Evolutionary conservation across 2,113 vertebrate genomes (phyloP), one percentile per base, ranked within the genome.

Genomic region (Neogobius melanostomus): DNA sequence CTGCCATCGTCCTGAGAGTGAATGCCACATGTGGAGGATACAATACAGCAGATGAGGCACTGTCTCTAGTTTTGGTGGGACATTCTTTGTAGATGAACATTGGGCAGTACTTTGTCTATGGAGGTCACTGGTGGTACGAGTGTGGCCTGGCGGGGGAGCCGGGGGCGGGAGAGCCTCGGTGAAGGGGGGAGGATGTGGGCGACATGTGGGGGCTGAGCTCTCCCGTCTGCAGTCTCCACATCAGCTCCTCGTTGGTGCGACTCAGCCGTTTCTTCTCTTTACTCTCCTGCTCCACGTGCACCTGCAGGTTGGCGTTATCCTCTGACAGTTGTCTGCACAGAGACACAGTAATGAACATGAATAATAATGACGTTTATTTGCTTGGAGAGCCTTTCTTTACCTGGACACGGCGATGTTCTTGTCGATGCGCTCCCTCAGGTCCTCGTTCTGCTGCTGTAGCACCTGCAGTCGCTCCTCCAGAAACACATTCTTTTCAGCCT

Each of bases 221-320:
- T 36, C 95, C 94, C 0, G 95, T 95, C 86, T 99, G 95, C 11
- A 99, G 95, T 59, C 96, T 96, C 98, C 97, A 98, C 75, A 99
- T 90, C 69, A 99, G 93, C 83, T 99, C 97, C 86, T 99, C 97
- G 0, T 99, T 99, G 57, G 92, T 99, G 71, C 95, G 93, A 87
- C 97, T 99, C 82, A 99, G 79, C 5, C 96, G 93, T 89, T 99
- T 99, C 92, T 99, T 99, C 88, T 99, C 97, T 45, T 97, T 95
- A 79, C 93, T 94, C 87, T 98, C 98, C 82, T 97, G 97, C 88
- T 97, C 97, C 49, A 98, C 95, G 0, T 96, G 82, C 64, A 96
- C 96, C 54, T 99, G 97, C 76, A 99, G 93, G 75, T 96, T 98
- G 5, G 98, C 97, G 0, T 99, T 99, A 76, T 98, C 95, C 80